Conservation (phyloP, 2,888 invertebrate species). For the Agrotis segetum region DNA sequence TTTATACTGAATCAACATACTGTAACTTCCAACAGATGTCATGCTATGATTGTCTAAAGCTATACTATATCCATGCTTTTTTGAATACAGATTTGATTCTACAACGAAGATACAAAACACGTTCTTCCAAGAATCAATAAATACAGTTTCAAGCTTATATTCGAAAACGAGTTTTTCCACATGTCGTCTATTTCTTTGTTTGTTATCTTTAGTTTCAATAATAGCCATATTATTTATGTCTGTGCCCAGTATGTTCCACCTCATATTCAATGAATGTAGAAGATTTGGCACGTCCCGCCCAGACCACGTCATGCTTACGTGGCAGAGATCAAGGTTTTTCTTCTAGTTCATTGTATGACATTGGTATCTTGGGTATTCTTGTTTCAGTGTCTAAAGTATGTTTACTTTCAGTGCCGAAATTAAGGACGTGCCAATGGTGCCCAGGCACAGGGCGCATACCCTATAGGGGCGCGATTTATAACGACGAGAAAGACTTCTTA, state of each 20-base stretch:
- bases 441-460: too few relatives aligned
- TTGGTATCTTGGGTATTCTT: slow-evolving; percentile 30
- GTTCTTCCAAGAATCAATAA: not conserved
- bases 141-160: not conserved
- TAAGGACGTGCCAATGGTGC: too few relatives aligned
- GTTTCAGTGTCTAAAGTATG: slow-evolving; percentile 2
- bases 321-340: slow-evolving; percentile 68
- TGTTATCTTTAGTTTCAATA: slow-evolving; percentile 39
- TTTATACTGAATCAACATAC: too few relatives aligned
- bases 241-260: slow-evolving; percentile 17
- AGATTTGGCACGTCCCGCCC: slow-evolving; percentile 70
- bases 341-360: slow-evolving; percentile 53
- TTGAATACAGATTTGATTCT: not conserved
- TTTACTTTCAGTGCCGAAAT: not conserved
- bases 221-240: slow-evolving; percentile 23
- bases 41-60: too few relatives aligned
- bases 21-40: not conserved
- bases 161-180: not conserved
- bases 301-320: slow-evolving; percentile 56
- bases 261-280: slow-evolving; percentile 45
- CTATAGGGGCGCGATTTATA: too few relatives aligned
- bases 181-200: slow-evolving; percentile 22
- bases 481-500: too few relatives aligned
- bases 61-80: too few relatives aligned
- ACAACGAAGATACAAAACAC: not conserved